phyloP scores from a whole-genome alignment of 2,797 vertebrate genomes.

The Hippoglossus hippoglossus region DNA sequence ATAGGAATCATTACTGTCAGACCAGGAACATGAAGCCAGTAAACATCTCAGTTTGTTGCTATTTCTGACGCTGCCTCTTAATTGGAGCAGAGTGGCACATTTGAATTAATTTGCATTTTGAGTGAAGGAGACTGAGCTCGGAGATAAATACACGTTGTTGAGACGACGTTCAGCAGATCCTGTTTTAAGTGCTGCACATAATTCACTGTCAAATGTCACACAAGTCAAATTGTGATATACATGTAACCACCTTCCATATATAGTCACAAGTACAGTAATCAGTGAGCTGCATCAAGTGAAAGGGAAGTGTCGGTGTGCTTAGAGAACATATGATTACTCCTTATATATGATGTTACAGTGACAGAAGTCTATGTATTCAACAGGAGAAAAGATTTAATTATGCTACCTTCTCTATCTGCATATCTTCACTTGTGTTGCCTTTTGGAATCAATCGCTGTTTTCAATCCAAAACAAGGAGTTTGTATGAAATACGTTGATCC shows the following conservation, averaged over 20 bases:
- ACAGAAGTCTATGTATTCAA: too few species aligned
- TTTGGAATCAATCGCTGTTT: too few species aligned
- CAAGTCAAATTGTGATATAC: slow-evolving; percentile 5
- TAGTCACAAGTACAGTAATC: too few species aligned
- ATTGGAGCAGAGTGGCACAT: slow-evolving; percentile 54
- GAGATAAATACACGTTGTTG: slow-evolving; percentile 28
- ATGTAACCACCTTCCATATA: not conserved
- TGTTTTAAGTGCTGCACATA: not conserved
- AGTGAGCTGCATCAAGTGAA: not conserved
- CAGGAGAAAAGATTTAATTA: too few species aligned
- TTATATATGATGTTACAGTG: too few species aligned
- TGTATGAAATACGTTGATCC: not conserved
- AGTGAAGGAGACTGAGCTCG: slow-evolving; percentile 26
- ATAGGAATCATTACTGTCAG: too few species aligned
- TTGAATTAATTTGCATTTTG: slow-evolving; percentile 58
- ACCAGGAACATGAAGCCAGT: not conserved
- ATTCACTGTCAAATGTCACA: slow-evolving; percentile 25
- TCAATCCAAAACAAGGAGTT: too few species aligned
- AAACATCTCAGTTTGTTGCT: slow-evolving; percentile 42
- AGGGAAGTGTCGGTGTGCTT: not conserved
- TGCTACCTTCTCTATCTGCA: too few species aligned
- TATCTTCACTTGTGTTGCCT: too few species aligned
- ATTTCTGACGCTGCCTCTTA: slow-evolving; percentile 48
- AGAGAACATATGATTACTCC: too few species aligned
- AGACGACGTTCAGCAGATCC: slow-evolving; percentile 22